Conservation (phyloP, 2,888 invertebrate species). For the Ophion costatus region DNA sequence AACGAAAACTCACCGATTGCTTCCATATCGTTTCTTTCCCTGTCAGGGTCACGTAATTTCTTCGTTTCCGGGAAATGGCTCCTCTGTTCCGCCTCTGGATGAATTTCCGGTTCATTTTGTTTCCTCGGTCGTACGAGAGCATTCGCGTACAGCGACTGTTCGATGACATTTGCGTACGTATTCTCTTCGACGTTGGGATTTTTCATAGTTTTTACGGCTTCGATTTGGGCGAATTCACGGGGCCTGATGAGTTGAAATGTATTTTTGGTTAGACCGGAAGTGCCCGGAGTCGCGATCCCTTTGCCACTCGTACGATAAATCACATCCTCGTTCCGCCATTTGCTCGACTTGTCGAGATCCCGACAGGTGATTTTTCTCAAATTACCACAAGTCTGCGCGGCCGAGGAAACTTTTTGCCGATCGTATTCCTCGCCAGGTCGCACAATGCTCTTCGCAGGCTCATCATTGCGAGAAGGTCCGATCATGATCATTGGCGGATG, state of each 20-base stretch:
- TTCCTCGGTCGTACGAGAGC: conserved; percentile 63
- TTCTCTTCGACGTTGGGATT: conserved; percentile 73
- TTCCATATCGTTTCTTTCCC: conserved; percentile 24
- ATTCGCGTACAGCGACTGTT: conserved; percentile 78
- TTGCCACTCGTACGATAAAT: conserved; percentile 74
- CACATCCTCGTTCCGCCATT: conserved; percentile 73
- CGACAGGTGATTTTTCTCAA: conserved; percentile 81
- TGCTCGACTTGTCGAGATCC: conserved; percentile 13
- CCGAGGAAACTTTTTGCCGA: conserved; percentile 85
- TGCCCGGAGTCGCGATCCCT: conserved; percentile 49
- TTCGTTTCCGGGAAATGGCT: conserved; percentile 20
- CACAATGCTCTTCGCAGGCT: neutral
- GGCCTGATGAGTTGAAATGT: conserved; percentile 85
- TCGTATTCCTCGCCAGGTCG: conserved; percentile 59
- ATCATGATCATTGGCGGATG: conserved; percentile 64
- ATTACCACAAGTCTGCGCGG: conserved; percentile 86
- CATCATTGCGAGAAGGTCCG: conserved; percentile 30
- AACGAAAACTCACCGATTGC: conserved; percentile 46
- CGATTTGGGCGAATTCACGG: conserved; percentile 85
- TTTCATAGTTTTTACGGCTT: conserved; percentile 79
- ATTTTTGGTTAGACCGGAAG: conserved; percentile 76
- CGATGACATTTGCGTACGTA: conserved; percentile 84
- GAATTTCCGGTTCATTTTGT: conserved; percentile 18
- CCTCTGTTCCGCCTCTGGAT: conserved; percentile 34
- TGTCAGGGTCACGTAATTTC: conserved; percentile 1